Base-by-base conservation (phyloP, 2,888 invertebrate species). In the Oxyscelio sp. region DNA sequence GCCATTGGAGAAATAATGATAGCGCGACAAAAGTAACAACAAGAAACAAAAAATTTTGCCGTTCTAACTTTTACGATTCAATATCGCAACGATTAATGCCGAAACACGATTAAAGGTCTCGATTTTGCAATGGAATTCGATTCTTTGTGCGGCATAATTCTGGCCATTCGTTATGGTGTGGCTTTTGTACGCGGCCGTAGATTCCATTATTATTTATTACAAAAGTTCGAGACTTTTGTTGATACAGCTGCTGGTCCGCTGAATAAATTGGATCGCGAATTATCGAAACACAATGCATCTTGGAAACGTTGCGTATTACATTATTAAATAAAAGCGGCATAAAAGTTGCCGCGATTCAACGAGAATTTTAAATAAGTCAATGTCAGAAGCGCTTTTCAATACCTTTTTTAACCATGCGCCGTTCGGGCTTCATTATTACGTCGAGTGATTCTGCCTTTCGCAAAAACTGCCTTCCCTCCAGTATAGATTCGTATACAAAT, bases 181-280 rank as follows among this genome's bases (percentile, higher is more conserved):
- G 71, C 74, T 81, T 74, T 74, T 74, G 43, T 74, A 38, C 43
- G 13, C 15, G 0, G 17, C 38, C 79, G 63, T 48, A 45, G 24
- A 52, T 74, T 74, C 45, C 48, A 45, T 54, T 81, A 65, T 74
- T 74, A 81, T 81, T 81, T 81, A 81, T 81, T 81, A 75, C 74
- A 68, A 74, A 81, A 81, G 74, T 74, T 81, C 34, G 58, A 66
- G 74, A 74, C 74, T 81, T 68, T 74, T 70, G 74, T 74, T 81
- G 66, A 75, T 56, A 58, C 48, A 61, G 50, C 65, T 15, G 61
- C 38, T 31, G 56, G 50, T 54, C 61, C 48, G 63, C 27, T 56
- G 71, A 71, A 79, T 71, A 63, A 79, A 68, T 50, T 59, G 59
- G 43, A 65, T 66, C 38, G 45, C 56, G 65, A 56, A 75, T 65